Evolutionary conservation across 2,113 vertebrate species (phyloP), one percentile per base, ranked within the genome.

Genomic region (Rhodinocichla rosea): DNA sequence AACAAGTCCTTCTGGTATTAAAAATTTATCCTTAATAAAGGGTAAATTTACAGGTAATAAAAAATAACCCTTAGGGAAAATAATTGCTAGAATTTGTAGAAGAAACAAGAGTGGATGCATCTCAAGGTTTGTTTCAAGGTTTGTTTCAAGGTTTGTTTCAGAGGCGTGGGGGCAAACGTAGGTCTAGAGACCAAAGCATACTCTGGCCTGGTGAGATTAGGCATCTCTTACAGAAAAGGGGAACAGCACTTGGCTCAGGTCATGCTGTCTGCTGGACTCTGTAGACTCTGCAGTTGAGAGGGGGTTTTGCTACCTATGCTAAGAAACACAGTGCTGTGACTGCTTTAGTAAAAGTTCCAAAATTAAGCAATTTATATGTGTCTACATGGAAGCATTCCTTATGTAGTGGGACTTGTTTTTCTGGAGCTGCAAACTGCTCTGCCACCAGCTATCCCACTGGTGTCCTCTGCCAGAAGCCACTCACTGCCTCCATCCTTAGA

Each of bases 351-450:
- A 45, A 63, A 84, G 59, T 24, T 63, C 13, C 35, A 26, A 47
- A 60, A 30, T 39, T 44, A 47, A 45, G 7, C 4, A 13, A n/a
- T 39, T 57, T 47, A 4, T 28, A 2, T 40, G 14, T 50, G 30
- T 50, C 15, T 52, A 2, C 22, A 15, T 0, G 3, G 35, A 16
- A 47, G 4, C 0, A 3, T 47, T 63, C 35, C 12, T 27, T 52
- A 45, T 76, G 59, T 45, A 70, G 55, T 64, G 69, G 57, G 53
- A 68, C 52, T 91, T 63, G 42, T 33, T 70, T 87, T 78, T 65
- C 21, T 28, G 86, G 90, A 77, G 84, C 47, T 30, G 13, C 30
- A 59, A 70, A 57, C 24, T 2, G 7, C 10, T 74, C 24, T 86
- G 69, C 19, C 76, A 45, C 7, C 8, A 20, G 15, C 13, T 65